Evolutionary conservation across 2,888 invertebrate genomes (phyloP).

Genomic region (Eulithis prunata): DNA sequence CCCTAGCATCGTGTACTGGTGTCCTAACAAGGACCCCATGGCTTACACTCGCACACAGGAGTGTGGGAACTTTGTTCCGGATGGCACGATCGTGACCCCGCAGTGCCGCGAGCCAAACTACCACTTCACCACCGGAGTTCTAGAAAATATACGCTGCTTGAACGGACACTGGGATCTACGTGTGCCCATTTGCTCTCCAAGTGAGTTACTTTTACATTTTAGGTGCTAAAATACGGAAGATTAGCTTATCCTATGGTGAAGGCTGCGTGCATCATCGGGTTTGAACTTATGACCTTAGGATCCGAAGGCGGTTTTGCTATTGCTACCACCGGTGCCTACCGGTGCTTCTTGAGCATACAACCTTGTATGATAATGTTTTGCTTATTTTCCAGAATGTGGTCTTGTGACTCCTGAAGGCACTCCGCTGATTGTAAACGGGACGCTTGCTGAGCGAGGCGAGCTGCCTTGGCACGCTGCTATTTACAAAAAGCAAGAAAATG

Average conservation of each 20-base stretch:
- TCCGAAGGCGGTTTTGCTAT: no score
- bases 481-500: conserved; percentile 61
- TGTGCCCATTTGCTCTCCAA: conserved; percentile 25
- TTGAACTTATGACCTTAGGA: no score
- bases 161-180: conserved; percentile 29
- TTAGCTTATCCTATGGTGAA: no score
- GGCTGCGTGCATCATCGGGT: no score
- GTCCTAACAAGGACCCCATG: conserved; percentile 22
- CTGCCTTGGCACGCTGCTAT: conserved; percentile 83
- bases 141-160: conserved; percentile 29
- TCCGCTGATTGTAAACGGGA: conserved; percentile 5
- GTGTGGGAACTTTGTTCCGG: conserved; percentile 26
- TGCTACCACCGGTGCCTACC: no score
- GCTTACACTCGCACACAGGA: conserved; percentile 19
- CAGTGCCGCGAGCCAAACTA: conserved; percentile 30
- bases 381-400: conserved; percentile 3
- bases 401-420: conserved; percentile 4
- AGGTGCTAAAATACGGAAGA: not conserved
- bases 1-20: conserved; percentile 27
- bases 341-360: no score
- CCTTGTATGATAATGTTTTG: no score
- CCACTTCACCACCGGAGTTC: conserved; percentile 25
- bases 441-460: conserved; percentile 25
- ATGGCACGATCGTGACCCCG: conserved; percentile 24
- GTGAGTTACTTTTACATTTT: not conserved